Base-by-base conservation (phyloP, 2,888 invertebrate genomes). In the Habroteleia sp. region DNA sequence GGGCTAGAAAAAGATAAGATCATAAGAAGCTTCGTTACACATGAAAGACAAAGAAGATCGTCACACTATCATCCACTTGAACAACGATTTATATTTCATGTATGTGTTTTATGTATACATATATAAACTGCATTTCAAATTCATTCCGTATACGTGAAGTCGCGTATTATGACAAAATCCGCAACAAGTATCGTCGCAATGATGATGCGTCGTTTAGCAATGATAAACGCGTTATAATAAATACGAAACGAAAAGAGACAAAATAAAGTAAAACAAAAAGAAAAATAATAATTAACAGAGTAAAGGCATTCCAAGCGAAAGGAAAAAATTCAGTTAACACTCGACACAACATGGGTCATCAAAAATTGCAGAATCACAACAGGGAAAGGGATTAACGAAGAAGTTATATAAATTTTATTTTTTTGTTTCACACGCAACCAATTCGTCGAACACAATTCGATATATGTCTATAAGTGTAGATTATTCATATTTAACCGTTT, bases 381-480 rank as follows among this genome's bases (percentile, higher is more conserved):
- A 52, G 8, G 58, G 56, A 7, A 7, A 3, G 33, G 52, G 17
- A 11, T 7, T 31, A 44, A 62, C 16, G 10, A 58, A 44, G 44
- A 33, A 23, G 27, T 48, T 17, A 46, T 37, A 46, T 27, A 48
- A 52, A 50, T 50, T 63, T 33, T 41, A 48, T 10, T 48, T 13
- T 58, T 52, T 80, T 71, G 79, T 80, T 81, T 80, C 82, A 83
- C 81, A 81, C 81, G 79, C 82, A 82, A 83, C 77, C 81, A 76
- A 82, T 82, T 80, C 79, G 80, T 52, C 66, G 79, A 81, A 79
- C 68, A 35, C 50, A 69, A 69, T 41, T 58, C 33, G 37, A 42
- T 65, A 56, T 66, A 46, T 39, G 31, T 44, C 48, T 60, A 68
- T 11, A 60, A 68, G 31, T 52, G 39, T 48, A 58, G 56, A 48